A percentile compares a stretch with the other conserved stretches of the same genome.
These are phyloP conservation scores for Protophormia terraenovae DNA, from an alignment of 2,888 invertebrate species.

Conservation along the genomic window DNA sequence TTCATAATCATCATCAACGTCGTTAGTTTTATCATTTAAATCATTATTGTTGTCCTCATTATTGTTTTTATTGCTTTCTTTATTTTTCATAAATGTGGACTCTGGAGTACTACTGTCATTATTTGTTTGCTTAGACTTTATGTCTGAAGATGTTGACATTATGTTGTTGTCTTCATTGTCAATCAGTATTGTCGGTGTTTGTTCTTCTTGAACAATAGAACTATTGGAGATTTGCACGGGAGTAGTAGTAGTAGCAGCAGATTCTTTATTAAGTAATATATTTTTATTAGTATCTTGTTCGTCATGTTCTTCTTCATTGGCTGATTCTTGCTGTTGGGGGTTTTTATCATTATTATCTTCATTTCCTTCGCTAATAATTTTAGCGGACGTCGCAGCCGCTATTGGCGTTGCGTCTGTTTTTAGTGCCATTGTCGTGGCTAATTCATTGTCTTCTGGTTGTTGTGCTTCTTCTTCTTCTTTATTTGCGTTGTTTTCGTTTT, in stretches of 20 bases:
- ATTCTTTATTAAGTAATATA: not conserved
- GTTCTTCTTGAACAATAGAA: not conserved
- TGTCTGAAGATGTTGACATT: conserved; percentile 38
- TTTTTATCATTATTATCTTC: conserved; percentile 8
- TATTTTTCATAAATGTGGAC: conserved; percentile 12
- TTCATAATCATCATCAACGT: conserved; percentile 67
- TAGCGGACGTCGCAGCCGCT: not conserved
- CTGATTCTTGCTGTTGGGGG: not conserved
- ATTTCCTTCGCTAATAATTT: conserved; percentile 7
- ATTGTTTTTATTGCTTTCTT: conserved; percentile 31
- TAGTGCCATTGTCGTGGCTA: not conserved
- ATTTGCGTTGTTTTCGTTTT: conserved; percentile 12
- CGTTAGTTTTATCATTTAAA: conserved; percentile 32
- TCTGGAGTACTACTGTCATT: not conserved
- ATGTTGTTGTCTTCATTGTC: too few species aligned
- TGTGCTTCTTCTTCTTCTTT: not conserved
- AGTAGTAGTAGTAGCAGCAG: not conserved
- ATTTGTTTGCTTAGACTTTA: conserved; percentile 33
- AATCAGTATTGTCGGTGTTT: not conserved
- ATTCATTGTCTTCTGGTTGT: conserved; percentile 7
- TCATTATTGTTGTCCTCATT: conserved; percentile 20
- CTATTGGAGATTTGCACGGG: conserved; percentile 11
- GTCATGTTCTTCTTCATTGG: not conserved
- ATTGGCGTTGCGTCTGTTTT: not conserved
- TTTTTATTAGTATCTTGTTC: not conserved